phyloP scores from a whole-genome alignment of 2,888 invertebrate genomes.

The Mesorhabditis spiculigera region DNA sequence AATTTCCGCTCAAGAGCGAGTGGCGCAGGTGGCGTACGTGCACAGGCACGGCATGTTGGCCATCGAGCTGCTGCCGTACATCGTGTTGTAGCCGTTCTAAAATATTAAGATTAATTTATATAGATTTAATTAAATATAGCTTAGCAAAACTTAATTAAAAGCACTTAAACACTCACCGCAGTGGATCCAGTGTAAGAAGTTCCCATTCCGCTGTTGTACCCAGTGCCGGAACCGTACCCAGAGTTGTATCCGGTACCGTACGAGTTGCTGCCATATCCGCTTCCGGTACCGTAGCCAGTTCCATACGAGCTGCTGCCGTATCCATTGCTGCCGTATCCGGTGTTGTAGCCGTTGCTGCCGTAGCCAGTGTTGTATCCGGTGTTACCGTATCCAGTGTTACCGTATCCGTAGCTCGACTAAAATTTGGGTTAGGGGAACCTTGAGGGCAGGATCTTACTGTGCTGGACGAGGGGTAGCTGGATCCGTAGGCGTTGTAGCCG shows the following conservation, averaged over 20 bases:
- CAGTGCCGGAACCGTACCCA: neutral
- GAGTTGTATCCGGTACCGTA: too few species aligned
- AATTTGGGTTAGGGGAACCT: too few species aligned
- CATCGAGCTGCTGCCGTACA: constrained; percentile 4
- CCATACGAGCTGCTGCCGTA: neutral
- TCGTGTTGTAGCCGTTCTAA: constrained; percentile 5
- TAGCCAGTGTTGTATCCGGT: constrained; percentile 1
- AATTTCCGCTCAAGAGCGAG: neutral
- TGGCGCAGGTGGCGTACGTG: neutral
- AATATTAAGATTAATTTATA: too few species aligned
- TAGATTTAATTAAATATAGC: too few species aligned
- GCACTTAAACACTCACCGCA: neutral
- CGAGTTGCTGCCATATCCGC: constrained; percentile 1
- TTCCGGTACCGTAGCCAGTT: neutral
- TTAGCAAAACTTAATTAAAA: too few species aligned
- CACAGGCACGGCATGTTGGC: constrained; percentile 5
- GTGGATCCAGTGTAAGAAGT: neutral
- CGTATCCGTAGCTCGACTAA: too few species aligned
- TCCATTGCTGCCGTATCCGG: neutral
- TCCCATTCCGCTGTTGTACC: neutral
- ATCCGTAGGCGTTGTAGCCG: too few species aligned
- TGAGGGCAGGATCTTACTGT: neutral
- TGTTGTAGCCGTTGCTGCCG: neutral
- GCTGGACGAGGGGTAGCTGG: neutral
- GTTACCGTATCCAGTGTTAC: neutral